Conservation (phyloP, 2,113 vertebrate genomes). For the Desmodus rotundus region DNA sequence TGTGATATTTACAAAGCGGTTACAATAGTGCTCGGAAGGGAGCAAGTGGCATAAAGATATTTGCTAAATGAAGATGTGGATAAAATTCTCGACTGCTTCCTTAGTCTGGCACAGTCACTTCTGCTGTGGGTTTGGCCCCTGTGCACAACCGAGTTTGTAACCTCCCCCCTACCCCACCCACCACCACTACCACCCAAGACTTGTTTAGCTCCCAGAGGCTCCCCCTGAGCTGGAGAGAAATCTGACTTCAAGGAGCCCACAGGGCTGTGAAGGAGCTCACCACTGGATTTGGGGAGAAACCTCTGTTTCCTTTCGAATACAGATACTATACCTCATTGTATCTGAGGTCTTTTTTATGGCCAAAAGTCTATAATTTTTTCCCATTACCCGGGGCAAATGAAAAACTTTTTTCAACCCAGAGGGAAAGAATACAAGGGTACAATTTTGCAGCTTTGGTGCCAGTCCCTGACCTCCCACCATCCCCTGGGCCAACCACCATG, state of each 20-base stretch:
- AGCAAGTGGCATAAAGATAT: too few relatives aligned
- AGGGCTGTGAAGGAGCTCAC: background rate
- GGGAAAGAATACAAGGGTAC: background rate
- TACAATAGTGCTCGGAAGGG: fast-evolving
- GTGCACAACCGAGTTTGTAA: background rate
- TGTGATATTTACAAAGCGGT: background rate
- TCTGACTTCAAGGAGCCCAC: too few relatives aligned
- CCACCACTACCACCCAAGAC: too few relatives aligned
- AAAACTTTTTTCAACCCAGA: background rate
- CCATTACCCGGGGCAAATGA: background rate
- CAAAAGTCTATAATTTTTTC: background rate
- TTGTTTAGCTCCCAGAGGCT: background rate
- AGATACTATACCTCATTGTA: too few relatives aligned
- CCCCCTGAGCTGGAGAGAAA: background rate
- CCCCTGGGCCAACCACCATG: fast-evolving
- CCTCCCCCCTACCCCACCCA: too few relatives aligned
- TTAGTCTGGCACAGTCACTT: background rate
- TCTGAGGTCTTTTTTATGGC: background rate
- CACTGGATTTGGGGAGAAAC: background rate
- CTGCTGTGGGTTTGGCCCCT: background rate
- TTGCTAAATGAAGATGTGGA: background rate
- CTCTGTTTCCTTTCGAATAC: background rate
- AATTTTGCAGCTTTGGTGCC: background rate
- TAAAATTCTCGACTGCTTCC: too few relatives aligned
- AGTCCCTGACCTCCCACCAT: fast-evolving